phyloP scores from a whole-genome alignment of 2,113 vertebrate genomes.

The Pogonocichla stellata region DNA sequence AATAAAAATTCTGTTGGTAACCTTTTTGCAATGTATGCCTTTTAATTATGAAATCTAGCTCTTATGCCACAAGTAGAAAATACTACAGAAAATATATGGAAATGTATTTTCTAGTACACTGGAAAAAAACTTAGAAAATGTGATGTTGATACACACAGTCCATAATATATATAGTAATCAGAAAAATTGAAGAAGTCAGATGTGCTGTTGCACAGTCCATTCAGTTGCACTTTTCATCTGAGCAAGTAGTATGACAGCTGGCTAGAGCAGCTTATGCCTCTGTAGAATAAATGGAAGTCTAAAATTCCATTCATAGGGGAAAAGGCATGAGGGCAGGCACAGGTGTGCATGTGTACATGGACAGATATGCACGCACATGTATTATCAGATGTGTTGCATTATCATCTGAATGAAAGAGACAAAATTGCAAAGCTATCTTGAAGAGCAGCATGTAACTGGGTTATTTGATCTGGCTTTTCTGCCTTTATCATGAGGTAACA shows the following conservation, averaged over 20 bases:
- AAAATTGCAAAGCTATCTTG: neutral
- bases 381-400: neutral
- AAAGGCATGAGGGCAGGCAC: neutral
- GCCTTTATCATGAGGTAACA: neutral
- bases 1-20: neutral
- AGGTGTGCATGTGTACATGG: fast-evolving
- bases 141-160: neutral
- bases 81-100: neutral
- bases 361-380: fast-evolving
- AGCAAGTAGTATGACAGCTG: neutral
- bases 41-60: neutral
- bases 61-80: neutral
- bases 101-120: neutral
- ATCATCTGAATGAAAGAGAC: neutral
- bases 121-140: neutral
- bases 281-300: neutral
- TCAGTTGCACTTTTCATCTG: neutral
- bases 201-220: neutral
- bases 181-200: neutral
- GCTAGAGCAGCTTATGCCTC: neutral
- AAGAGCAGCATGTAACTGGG: neutral
- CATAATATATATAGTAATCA: neutral
- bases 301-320: neutral
- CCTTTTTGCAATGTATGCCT: neutral
- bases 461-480: neutral